Conservation (phyloP, 2,113 vertebrate species). For the Sardina pilchardus region DNA sequence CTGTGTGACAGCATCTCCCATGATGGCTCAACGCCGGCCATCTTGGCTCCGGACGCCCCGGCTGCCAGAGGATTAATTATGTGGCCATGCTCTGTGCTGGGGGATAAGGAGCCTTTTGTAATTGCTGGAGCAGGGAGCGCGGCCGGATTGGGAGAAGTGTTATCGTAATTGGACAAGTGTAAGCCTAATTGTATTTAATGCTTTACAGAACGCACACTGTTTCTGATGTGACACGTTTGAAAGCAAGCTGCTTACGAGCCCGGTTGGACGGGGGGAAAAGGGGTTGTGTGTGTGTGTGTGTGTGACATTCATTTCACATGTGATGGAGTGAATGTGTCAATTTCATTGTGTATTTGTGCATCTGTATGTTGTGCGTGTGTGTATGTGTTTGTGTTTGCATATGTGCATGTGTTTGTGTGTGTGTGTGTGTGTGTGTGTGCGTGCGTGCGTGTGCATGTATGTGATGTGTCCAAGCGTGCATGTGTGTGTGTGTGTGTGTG, state of each 20-base stretch:
- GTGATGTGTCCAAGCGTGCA: no score
- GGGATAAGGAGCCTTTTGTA: neutral
- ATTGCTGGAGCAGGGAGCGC: constrained; percentile 1
- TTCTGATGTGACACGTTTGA: constrained; percentile 14
- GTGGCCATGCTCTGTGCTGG: neutral
- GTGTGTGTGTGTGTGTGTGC: no score
- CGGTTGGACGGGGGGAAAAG: no score
- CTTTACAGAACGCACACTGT: constrained; percentile 32
- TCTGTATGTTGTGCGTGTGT: no score
- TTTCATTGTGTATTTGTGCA: no score
- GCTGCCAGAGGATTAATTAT: constrained; percentile 9
- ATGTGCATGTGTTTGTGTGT: no score
- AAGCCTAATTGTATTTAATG: constrained; percentile 47
- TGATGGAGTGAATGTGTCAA: no score
- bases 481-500: no score
- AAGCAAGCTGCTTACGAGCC: constrained; percentile 22
- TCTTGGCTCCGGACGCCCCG: neutral
- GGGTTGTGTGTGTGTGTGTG: no score
- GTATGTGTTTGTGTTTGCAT: no score
- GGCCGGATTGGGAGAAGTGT: constrained; percentile 27
- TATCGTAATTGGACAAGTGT: constrained; percentile 43
- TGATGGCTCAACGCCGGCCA: neutral
- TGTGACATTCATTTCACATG: no score
- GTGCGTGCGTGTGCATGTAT: no score
- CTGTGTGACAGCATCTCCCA: neutral